Conservation (phyloP, 2,113 vertebrate genomes). For the Corythoichthys intestinalis region DNA sequence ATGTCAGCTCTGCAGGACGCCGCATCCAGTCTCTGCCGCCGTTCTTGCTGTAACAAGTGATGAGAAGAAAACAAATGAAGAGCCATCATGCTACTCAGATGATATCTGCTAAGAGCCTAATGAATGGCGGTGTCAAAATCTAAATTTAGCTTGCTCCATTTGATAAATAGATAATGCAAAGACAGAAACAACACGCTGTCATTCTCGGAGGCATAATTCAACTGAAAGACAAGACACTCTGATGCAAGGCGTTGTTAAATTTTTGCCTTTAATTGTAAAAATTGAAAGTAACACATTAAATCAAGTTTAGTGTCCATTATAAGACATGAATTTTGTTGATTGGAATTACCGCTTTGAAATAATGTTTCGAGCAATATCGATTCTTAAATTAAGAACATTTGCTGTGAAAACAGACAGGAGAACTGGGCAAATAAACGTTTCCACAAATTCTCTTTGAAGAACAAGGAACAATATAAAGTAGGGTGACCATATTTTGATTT, state of each 20-base stretch:
- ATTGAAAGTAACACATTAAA: too few relatives aligned
- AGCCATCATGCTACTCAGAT: slow-evolving; percentile 51
- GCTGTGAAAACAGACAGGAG: too few relatives aligned
- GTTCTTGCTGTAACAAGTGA: slow-evolving; percentile 25
- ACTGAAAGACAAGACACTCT: neutral
- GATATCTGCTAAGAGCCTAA: slow-evolving; percentile 55
- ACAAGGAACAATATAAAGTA: too few relatives aligned
- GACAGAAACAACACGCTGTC: neutral
- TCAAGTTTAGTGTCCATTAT: too few relatives aligned
- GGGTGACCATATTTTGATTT: too few relatives aligned
- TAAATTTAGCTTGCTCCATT: slow-evolving; percentile 47
- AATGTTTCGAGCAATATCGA: too few relatives aligned
- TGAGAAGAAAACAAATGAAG: slow-evolving; percentile 55
- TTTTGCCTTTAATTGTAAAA: too few relatives aligned
- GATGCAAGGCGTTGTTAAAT: neutral
- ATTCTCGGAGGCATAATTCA: neutral
- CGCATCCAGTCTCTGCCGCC: slow-evolving; percentile 8
- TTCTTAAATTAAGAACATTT: too few relatives aligned
- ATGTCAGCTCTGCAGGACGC: slow-evolving; percentile 62
- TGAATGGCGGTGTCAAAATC: slow-evolving; percentile 38
- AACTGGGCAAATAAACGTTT: too few relatives aligned
- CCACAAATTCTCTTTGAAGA: too few relatives aligned
- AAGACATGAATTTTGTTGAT: too few relatives aligned
- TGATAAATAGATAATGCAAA: neutral
- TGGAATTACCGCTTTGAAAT: too few relatives aligned